These are phyloP conservation scores for Carassius carassius DNA, from an alignment of 2,113 vertebrate genomes.

Conservation along the genomic window DNA sequence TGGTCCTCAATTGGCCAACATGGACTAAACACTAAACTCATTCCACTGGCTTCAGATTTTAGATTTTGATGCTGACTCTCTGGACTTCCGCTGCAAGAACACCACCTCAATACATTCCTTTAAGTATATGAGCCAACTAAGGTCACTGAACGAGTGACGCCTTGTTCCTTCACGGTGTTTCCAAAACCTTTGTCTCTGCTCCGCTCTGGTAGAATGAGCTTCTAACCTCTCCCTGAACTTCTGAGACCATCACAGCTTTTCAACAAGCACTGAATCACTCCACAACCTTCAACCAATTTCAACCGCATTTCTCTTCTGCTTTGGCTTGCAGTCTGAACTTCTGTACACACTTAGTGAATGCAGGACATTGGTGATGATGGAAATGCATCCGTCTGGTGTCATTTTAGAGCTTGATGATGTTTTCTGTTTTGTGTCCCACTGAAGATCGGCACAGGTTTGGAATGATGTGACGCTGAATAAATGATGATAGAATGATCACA, in stretches of 20 bases:
- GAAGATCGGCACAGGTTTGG: too few relatives aligned
- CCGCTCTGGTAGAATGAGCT: not conserved
- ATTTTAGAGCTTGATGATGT: not conserved
- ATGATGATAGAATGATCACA: too few relatives aligned
- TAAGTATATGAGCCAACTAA: too few relatives aligned
- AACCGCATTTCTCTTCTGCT: not conserved
- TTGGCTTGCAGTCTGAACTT: too few relatives aligned
- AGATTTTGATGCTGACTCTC: too few relatives aligned
- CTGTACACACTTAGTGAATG: not conserved
- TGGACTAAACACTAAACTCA: not conserved
- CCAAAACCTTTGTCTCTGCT: not conserved
- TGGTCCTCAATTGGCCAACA: not conserved
- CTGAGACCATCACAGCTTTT: not conserved
- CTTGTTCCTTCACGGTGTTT: too few relatives aligned
- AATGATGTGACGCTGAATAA: not conserved
- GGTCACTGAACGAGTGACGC: too few relatives aligned
- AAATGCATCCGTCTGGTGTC: not conserved
- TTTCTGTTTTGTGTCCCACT: too few relatives aligned
- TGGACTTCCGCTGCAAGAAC: too few relatives aligned
- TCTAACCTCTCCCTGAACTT: not conserved
- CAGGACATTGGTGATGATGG: not conserved
- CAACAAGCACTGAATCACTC: not conserved
- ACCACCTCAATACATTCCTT: too few relatives aligned
- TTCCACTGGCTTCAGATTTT: not conserved
- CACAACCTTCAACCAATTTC: not conserved